phyloP scores from a whole-genome alignment of 2,113 vertebrate genomes.

The Nibea albiflora region DNA sequence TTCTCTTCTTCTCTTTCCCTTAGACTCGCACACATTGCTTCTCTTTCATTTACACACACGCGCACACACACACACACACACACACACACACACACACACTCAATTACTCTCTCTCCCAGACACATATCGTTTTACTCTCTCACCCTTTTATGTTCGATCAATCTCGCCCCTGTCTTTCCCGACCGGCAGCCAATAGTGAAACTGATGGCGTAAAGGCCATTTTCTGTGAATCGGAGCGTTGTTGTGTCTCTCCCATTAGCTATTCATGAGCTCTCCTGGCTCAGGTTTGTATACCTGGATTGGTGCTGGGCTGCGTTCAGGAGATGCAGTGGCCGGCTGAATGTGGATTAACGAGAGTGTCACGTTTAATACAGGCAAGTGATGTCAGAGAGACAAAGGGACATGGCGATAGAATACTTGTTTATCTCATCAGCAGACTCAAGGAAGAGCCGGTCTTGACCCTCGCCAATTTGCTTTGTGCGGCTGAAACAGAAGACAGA shows the following conservation, averaged over 20 bases:
- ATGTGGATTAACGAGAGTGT: conserved; percentile 74
- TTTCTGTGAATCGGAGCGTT: conserved; percentile 67
- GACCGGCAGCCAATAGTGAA: conserved; percentile 47
- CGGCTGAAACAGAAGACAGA: conserved; percentile 57
- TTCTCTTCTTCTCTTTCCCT: conserved; percentile 47
- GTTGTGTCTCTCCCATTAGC: conserved; percentile 71
- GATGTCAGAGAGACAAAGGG: conserved; percentile 41
- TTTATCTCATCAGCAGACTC: conserved; percentile 71
- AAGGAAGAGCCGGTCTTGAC: conserved; percentile 64
- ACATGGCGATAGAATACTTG: conserved; percentile 49
- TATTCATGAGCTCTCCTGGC: conserved; percentile 75
- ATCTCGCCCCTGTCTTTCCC: conserved; percentile 43
- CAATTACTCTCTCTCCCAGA: conserved; percentile 59
- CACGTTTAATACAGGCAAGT: conserved; percentile 65
- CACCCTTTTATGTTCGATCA: conserved; percentile 72
- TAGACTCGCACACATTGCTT: conserved; percentile 44
- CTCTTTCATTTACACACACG: conserved; percentile 25
- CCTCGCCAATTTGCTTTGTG: conserved; percentile 52
- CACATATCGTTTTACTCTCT: conserved; percentile 63
- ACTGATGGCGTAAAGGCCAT: conserved; percentile 67
- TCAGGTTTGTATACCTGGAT: conserved; percentile 63
- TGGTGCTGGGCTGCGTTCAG: conserved; percentile 23
- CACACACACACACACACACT: conserved; percentile 22
- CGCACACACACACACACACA: conserved; percentile 30
- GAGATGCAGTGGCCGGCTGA: conserved; percentile 50